Base-by-base conservation (phyloP, 2,888 invertebrate genomes). In the Apamea monoglypha region DNA sequence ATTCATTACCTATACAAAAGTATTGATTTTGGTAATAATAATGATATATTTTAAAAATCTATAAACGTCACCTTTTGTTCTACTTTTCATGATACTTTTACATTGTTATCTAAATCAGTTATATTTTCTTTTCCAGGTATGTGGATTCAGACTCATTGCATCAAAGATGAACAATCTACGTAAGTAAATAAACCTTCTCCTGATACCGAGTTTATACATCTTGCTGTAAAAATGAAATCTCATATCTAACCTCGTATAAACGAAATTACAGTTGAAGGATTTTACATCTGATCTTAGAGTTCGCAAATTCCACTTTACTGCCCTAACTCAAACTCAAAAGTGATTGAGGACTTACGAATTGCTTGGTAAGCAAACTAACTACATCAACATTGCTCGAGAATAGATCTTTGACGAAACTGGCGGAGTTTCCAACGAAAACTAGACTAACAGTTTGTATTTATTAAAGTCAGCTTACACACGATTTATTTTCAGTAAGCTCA, bases 81-180 rank as follows among this genome's bases (percentile, higher is more conserved):
- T n/a, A 36, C 18, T 71, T 73, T 21, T 32, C 7, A 44, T 40
- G 16, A 50, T 75, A 73, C 6, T 40, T 74, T 25, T 67, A 25
- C n/a, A 44, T 32, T 25, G 12, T 56, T 70, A 61, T 61, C 25
- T 63, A 70, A 85, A 67, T 47, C 5, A 56, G 25, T 14, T n/a
- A 1, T 75, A 1, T 71, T 76, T 82, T 72, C 25, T 59, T 82
- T 89, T 79, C 12, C 89, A 88, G 88, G 88, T 88, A 88, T 47
- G 86, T 78, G 16, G 10, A 66, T 59, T 61, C 32, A 40, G 4
- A 74, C 53, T 59, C 40, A 80, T 71, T 53, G 21, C 44, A 68
- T 21, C 56, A 59, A 47, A 71, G 5, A 32, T 70, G 21, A 25
- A 66, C 18, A 36, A 29, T 32, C n/a, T 40, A 64, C 18, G 74